These are phyloP conservation scores for Caerostris darwini DNA, from an alignment of 1,140 invertebrate species.

Conservation along the genomic window DNA sequence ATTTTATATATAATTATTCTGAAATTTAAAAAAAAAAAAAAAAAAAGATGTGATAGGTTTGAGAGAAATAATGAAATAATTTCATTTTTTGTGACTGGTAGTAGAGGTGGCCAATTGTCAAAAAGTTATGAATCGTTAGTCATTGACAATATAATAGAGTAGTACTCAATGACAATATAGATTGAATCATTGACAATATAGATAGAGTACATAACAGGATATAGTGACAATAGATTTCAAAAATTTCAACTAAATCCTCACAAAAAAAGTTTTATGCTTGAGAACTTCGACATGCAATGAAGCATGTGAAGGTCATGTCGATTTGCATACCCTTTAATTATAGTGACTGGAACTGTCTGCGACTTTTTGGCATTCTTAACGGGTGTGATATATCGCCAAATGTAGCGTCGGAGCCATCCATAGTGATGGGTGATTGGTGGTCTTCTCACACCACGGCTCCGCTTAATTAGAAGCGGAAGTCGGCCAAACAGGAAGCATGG, in stretches of 20 bases:
- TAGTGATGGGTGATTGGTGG: conserved; percentile 61
- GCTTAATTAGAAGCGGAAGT: conserved; percentile 78
- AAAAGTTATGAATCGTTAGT: conserved; percentile 1
- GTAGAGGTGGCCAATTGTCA: not conserved
- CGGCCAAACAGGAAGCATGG: conserved; percentile 73
- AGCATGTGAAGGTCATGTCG: not conserved
- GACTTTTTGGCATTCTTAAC: not conserved
- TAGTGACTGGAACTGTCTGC: not conserved
- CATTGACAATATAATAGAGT: not conserved
- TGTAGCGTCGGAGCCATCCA: not conserved
- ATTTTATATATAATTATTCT: too few species aligned
- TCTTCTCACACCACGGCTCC: conserved; percentile 56
- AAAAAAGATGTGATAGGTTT: not conserved
- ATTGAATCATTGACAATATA: too few species aligned
- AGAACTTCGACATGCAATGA: conserved; percentile 16
- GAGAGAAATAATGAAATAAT: not conserved
- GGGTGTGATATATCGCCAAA: conserved; percentile 41
- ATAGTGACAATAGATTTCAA: not conserved
- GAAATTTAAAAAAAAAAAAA: not conserved
- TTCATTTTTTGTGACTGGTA: not conserved
- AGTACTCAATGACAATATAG: too few species aligned
- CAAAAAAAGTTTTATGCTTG: not conserved
- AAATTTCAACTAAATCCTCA: not conserved
- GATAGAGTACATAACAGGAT: too few species aligned
- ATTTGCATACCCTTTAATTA: conserved; percentile 15